Conservation (phyloP, 2,113 vertebrate genomes). For the Apus apus region DNA sequence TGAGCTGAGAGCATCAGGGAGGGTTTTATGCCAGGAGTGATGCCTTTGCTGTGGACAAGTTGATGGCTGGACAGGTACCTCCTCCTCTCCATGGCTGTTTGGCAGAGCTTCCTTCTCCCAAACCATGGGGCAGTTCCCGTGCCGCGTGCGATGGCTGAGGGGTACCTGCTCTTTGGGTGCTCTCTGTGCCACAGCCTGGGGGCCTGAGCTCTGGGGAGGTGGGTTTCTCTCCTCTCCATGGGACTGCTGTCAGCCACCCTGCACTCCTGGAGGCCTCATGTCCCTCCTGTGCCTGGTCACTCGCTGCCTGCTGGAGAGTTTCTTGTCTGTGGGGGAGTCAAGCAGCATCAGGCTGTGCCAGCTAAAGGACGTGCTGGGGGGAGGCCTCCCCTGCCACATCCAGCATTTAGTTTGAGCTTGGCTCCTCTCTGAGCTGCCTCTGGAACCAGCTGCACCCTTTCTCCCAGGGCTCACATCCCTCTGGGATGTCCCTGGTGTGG, state of each 20-base stretch:
- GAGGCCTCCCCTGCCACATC: not conserved
- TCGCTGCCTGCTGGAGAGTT: not conserved
- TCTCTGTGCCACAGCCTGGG: not conserved
- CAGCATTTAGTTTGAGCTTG: accelerated
- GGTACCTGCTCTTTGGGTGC: accelerated
- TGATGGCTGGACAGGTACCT: not conserved
- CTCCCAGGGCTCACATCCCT: not conserved
- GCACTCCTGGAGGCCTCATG: not conserved
- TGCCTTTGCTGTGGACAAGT: not conserved
- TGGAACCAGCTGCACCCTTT: not conserved
- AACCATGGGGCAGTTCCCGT: accelerated
- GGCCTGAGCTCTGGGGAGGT: not conserved
- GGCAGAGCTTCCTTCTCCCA: accelerated
- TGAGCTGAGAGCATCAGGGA: accelerated
- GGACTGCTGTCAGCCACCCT: not conserved
- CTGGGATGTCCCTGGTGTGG: not conserved
- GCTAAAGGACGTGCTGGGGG: not conserved
- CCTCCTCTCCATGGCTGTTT: not conserved
- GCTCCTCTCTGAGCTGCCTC: not conserved
- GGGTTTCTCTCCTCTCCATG: accelerated
- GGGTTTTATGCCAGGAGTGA: not conserved
- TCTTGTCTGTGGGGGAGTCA: not conserved
- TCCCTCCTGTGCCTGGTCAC: not conserved
- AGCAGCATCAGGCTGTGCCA: not conserved
- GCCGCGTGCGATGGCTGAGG: accelerated